phyloP scores from a whole-genome alignment of 2,797 vertebrate genomes.

The Xenops minutus region DNA sequence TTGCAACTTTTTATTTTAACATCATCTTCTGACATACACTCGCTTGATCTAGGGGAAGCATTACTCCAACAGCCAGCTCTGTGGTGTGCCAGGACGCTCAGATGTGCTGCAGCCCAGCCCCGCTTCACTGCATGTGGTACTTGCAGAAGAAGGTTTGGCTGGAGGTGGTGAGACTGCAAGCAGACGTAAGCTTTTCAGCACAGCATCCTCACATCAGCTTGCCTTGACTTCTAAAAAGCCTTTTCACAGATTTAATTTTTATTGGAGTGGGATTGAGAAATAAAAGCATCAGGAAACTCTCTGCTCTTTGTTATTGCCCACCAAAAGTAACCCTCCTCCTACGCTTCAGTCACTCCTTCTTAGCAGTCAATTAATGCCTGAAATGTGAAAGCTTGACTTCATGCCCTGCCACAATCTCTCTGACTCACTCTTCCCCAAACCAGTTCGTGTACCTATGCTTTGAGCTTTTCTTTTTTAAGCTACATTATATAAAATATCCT shows the following conservation, averaged over 20 bases:
- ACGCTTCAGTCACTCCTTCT: fast-evolving
- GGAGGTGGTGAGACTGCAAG: background rate
- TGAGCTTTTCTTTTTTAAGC: background rate
- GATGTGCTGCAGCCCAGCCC: background rate
- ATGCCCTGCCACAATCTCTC: background rate
- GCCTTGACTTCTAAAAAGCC: background rate
- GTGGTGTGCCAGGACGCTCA: background rate
- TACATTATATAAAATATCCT: background rate
- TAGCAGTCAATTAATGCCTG: background rate
- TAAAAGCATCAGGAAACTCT: background rate
- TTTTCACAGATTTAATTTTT: background rate
- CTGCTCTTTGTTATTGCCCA: background rate
- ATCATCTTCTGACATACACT: background rate
- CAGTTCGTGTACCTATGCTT: background rate
- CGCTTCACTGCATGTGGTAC: fast-evolving
- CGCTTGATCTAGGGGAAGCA: background rate
- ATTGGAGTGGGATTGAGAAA: background rate
- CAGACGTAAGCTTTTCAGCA: background rate
- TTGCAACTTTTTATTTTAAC: background rate
- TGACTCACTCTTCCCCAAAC: background rate
- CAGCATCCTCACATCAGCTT: background rate
- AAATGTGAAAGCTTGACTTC: background rate
- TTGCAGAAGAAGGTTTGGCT: background rate
- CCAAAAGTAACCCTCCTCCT: background rate
- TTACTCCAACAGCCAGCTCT: background rate